phyloP scores from a whole-genome alignment of 2,113 vertebrate species.

The Oxyura jamaicensis region DNA sequence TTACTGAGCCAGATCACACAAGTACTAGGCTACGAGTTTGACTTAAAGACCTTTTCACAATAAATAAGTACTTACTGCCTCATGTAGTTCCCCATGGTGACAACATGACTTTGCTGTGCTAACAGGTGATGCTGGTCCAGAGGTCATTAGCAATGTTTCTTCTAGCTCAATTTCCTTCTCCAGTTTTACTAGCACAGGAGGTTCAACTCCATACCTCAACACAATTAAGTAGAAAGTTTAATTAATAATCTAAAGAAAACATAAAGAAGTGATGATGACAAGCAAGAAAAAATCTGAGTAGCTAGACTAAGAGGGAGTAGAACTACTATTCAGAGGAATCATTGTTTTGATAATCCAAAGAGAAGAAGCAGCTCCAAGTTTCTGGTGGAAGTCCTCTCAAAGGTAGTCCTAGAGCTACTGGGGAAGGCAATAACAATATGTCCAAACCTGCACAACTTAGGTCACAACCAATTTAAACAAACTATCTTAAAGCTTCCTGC shows the following conservation, averaged over 20 bases:
- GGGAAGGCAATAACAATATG: neutral
- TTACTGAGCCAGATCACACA: neutral
- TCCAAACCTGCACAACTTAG: neutral
- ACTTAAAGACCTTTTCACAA: neutral
- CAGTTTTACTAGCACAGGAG: slow-evolving; percentile 93
- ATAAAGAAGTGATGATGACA: neutral
- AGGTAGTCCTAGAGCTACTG: neutral
- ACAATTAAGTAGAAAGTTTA: neutral
- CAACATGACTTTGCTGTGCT: slow-evolving; percentile 90
- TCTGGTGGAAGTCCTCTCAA: neutral
- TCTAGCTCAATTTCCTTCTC: slow-evolving; percentile 98
- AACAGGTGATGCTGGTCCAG: slow-evolving; percentile 79
- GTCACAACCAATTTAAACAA: neutral
- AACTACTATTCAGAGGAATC: neutral
- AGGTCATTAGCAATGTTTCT: slow-evolving; percentile 87
- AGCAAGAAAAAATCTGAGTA: neutral
- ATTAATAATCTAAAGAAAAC: neutral
- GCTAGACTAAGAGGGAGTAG: neutral
- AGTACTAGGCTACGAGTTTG: neutral
- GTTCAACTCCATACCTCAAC: slow-evolving; percentile 92
- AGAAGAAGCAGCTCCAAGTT: neutral
- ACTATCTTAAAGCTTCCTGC: neutral
- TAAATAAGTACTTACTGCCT: slow-evolving; percentile 82
- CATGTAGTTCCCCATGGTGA: slow-evolving; percentile 88
- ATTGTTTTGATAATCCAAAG: neutral